Base-by-base conservation (phyloP, 2,113 vertebrate species). In the Syngnathus scovelli region DNA sequence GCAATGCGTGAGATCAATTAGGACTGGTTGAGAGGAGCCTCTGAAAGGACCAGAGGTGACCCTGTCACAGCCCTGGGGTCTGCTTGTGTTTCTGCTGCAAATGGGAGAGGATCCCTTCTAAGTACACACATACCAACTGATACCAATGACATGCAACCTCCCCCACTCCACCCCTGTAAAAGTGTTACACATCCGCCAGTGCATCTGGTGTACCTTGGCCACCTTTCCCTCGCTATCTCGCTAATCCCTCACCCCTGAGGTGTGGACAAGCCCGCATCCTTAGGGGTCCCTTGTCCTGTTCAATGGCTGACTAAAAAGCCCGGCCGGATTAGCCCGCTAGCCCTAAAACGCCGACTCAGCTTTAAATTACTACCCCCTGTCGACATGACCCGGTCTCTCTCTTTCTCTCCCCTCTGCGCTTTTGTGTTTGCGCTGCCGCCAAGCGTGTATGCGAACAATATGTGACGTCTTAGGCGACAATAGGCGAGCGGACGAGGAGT, bases 1-100 rank as follows among this genome's bases (percentile, higher is more conserved):
- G 85, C 84, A 89, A 89, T 87, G 88, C 88, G 85, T 89, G 85
- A 86, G 85, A 89, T 89, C 88, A 89, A 89, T 89, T 89, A 89
- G 81, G 78, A 73, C 71, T 88, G 88, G 88, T 88, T 89, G 88
- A 89, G 85, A 87, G 88, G 85, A 89, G 71, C 84, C 79, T 83
- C 80, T 89, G 86, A 89, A 89, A 86, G 78, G 83, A 83, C 66
- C 82, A 81, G 85, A 86, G 88, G 86, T 88, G 84, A 89, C 88
- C 85, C 81, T 82, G 86, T 86, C 83, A 81, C 72, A 84, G 83
- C 83, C 86, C 78, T 75, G 70, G 84, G 84, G 69, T 80, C 72
- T 86, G 80, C 83, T 75, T 78, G 79, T 68, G 33, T 67, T 56
- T 58, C 44, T 64, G 70, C 69, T 66, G 70, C 66, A 71, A 71